Evolutionary conservation across 2,888 invertebrate species (phyloP).

Genomic region (Hemaris fuciformis): DNA sequence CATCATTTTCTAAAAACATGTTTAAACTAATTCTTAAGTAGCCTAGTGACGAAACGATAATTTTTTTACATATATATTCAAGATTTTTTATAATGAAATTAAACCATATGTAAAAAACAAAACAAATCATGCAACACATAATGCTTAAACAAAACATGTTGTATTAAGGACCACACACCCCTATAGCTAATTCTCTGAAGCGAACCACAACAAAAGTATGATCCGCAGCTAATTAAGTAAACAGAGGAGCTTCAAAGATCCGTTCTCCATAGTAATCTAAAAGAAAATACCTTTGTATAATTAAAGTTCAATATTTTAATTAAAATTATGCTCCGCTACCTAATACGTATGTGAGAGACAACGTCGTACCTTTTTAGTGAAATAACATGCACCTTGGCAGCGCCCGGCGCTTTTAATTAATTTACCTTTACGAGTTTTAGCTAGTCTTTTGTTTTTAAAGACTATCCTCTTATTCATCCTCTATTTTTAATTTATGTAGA

Average conservation of each 20-base stretch:
- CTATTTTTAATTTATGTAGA: neutral
- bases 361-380: conserved; percentile 21
- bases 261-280: neutral
- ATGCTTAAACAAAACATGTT: too few relatives aligned
- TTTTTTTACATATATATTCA: too few relatives aligned
- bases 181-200: neutral
- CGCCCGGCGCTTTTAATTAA: conserved; percentile 33
- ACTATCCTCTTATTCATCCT: conserved; percentile 18
- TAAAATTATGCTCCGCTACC: conserved; percentile 22
- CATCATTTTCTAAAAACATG: too few relatives aligned
- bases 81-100: too few relatives aligned
- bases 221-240: conserved; percentile 2
- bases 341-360: conserved; percentile 27
- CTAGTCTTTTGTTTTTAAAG: conserved; percentile 31
- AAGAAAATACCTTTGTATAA: conserved; percentile 10
- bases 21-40: too few relatives aligned
- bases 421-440: conserved; percentile 33
- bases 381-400: conserved; percentile 26
- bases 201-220: conserved; percentile 4
- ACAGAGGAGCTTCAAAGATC: conserved; percentile 7
- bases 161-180: neutral
- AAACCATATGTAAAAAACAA: too few relatives aligned
- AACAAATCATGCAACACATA: too few relatives aligned
- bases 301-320: conserved; percentile 16
- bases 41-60: too few relatives aligned